These are phyloP conservation scores for Dolichomitus sp. DNA, from an alignment of 2,888 invertebrate species.

Conservation along the genomic window DNA sequence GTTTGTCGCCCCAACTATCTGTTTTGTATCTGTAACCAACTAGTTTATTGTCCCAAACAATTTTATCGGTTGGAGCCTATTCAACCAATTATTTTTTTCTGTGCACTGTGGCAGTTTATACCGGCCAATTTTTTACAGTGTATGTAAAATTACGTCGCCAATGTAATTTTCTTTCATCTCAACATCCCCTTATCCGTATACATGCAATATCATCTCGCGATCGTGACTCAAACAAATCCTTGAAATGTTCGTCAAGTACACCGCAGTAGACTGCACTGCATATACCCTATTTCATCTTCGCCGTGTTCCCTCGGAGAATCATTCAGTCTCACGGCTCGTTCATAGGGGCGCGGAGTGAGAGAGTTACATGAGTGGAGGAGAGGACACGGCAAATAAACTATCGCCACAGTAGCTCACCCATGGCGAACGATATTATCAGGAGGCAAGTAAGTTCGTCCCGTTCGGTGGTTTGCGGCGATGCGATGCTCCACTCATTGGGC, in stretches of 20 bases:
- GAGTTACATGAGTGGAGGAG: background rate
- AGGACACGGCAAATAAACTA: conserved; percentile 61
- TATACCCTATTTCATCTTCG: conserved; percentile 50
- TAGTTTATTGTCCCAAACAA: too few species aligned
- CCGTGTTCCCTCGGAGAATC: conserved; percentile 20
- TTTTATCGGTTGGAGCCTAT: too few species aligned
- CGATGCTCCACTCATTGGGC: conserved; percentile 21
- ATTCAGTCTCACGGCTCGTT: background rate
- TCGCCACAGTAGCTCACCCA: conserved; percentile 55
- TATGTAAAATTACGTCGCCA: too few species aligned
- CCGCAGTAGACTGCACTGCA: conserved; percentile 23
- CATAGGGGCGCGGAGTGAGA: background rate
- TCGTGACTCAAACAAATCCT: conserved; percentile 23
- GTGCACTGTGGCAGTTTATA: too few species aligned
- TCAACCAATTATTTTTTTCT: too few species aligned
- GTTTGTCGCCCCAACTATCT: too few species aligned
- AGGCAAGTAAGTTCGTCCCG: conserved; percentile 55
- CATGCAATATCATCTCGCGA: conserved; percentile 32
- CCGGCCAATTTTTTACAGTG: too few species aligned
- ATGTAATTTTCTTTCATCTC: background rate
- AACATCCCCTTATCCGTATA: background rate
- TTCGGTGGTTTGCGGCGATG: conserved; percentile 57
- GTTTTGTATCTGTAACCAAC: too few species aligned
- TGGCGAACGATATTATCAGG: conserved; percentile 66
- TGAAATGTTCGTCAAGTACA: conserved; percentile 27